phyloP scores from a whole-genome alignment of 2,888 invertebrate species.

The Odontocerum albicorne region DNA sequence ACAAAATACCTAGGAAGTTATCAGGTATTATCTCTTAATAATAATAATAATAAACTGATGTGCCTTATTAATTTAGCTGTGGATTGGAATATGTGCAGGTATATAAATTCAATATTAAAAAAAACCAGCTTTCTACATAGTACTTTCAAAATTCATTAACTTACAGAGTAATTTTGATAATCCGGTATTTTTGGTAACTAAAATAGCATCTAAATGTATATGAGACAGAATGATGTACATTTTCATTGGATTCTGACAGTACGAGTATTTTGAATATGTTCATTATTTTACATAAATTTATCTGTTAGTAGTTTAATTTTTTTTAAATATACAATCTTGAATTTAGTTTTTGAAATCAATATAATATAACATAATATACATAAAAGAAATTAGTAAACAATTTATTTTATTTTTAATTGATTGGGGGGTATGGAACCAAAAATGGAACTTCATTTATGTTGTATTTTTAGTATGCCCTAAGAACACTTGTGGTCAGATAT shows the following conservation, averaged over 20 bases:
- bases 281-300: too few relatives aligned
- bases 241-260: not conserved
- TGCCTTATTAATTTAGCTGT: slow-evolving; percentile 19
- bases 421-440: too few relatives aligned
- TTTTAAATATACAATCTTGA: too few relatives aligned
- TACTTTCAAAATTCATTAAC: slow-evolving; percentile 6
- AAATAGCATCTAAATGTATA: not conserved
- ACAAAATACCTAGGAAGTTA: not conserved
- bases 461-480: too few relatives aligned
- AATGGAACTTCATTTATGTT: too few relatives aligned
- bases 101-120: slow-evolving; percentile 5
- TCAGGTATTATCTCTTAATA: slow-evolving; percentile 7
- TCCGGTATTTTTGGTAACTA: slow-evolving; percentile 4
- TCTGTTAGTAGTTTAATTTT: too few relatives aligned
- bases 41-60: slow-evolving; percentile 10
- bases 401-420: too few relatives aligned
- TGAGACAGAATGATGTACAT: slow-evolving; percentile 10
- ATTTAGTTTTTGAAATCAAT: too few relatives aligned
- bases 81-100: not conserved
- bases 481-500: too few relatives aligned
- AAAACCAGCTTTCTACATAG: slow-evolving; percentile 13
- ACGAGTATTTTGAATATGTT: too few relatives aligned
- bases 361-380: too few relatives aligned
- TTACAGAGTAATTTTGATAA: not conserved
- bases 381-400: too few relatives aligned